A percentile compares a stretch with the other conserved stretches of the same genome.
Evolutionary conservation across 2,888 invertebrate species (phyloP).

Genomic region (Theretra japonica): DNA sequence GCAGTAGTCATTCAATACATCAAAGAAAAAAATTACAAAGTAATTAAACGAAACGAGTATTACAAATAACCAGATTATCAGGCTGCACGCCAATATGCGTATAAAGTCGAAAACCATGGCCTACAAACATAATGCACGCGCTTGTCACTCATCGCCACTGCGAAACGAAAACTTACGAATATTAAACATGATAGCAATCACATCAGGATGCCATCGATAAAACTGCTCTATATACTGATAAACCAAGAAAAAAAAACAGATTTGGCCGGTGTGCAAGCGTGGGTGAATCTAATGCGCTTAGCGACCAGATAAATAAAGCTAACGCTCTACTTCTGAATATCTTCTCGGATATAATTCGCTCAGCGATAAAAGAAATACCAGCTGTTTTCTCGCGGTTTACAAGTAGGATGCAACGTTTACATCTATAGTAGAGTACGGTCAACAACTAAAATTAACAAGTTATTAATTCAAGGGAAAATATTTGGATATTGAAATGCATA

Average conservation of each 20-base stretch:
- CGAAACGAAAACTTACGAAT: conserved; percentile 20
- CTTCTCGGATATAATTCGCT: conserved; percentile 51
- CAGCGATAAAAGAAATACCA: conserved; percentile 55
- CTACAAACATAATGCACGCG: conserved; percentile 36
- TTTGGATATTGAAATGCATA: no score
- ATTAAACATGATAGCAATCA: neutral
- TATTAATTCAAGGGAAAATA: neutral
- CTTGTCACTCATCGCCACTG: neutral
- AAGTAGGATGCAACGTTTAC: conserved; percentile 31
- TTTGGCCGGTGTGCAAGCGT: conserved; percentile 61
- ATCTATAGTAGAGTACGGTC: conserved; percentile 17
- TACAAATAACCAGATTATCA: conserved; percentile 15
- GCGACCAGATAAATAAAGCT: conserved; percentile 68
- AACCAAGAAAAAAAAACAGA: conserved; percentile 49
- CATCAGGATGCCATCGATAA: conserved; percentile 20
- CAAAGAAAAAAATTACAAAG: neutral
- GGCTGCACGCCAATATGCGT: conserved; percentile 4
- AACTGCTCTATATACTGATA: conserved; percentile 30
- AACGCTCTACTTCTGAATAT: conserved; percentile 58
- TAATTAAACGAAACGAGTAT: conserved; percentile 9
- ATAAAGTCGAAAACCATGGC: conserved; percentile 39
- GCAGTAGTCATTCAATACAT: neutral
- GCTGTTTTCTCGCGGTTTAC: conserved; percentile 35
- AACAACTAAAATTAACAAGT: conserved; percentile 13
- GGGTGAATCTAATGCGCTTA: conserved; percentile 65